Percentiles rank a stretch among this genome's conserved stretches.
These are phyloP conservation scores for Macrobrachium rosenbergii DNA, from an alignment of 1,140 invertebrate species.

Conservation along the genomic window DNA sequence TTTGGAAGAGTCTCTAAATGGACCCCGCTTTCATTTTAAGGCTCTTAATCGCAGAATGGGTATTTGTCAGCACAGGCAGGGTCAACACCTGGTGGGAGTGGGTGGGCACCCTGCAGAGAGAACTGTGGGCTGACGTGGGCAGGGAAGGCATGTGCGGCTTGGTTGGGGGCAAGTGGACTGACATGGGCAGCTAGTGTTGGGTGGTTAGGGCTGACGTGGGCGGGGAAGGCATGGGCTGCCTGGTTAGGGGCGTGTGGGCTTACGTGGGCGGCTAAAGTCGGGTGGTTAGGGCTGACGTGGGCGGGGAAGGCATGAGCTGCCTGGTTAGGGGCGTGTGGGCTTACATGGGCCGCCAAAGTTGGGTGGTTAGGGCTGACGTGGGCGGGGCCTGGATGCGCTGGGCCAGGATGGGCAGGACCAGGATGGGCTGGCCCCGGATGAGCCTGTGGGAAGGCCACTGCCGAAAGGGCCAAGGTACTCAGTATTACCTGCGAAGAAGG, in stretches of 20 bases:
- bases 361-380: conserved; percentile 44
- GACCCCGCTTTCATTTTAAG: too few relatives aligned
- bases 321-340: conserved; percentile 42
- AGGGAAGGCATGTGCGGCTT: conserved; percentile 45
- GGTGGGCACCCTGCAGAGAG: conserved; percentile 10
- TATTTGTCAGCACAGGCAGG: conserved; percentile 43
- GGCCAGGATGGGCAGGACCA: conserved; percentile 29
- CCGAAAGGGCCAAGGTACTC: conserved; percentile 1
- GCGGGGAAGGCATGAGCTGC: conserved; percentile 56
- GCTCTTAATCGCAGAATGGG: conserved; percentile 45
- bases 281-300: conserved; percentile 44
- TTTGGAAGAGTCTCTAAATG: too few relatives aligned
- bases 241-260: conserved; percentile 46
- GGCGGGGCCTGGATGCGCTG: conserved; percentile 55
- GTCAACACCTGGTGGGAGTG: conserved; percentile 41
- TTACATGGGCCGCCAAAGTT: conserved; percentile 34
- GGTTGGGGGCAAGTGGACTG: conserved; percentile 50
- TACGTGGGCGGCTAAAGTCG: conserved; percentile 29
- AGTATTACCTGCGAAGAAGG: background rate
- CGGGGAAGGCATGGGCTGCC: conserved; percentile 55
- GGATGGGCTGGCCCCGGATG: conserved; percentile 48
- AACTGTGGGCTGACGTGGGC: conserved; percentile 46
- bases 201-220: conserved; percentile 50
- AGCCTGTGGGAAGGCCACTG: conserved; percentile 45
- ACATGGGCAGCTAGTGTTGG: conserved; percentile 48